phyloP scores from a whole-genome alignment of 2,797 vertebrate genomes.

The Macropodus opercularis region DNA sequence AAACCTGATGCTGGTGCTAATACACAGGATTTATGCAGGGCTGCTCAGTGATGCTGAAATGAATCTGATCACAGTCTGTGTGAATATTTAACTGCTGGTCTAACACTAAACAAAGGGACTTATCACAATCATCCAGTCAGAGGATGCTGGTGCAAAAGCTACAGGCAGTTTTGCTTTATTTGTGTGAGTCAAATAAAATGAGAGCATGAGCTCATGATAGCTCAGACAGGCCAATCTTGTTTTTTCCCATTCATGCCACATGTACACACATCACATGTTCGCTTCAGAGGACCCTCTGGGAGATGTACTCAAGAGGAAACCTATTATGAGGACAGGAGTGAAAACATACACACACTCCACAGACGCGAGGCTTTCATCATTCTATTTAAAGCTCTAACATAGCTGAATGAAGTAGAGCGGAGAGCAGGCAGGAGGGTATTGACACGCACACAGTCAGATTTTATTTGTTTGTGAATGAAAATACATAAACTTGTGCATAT shows the following conservation, averaged over 20 bases:
- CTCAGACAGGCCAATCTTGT: background rate
- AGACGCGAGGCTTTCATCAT: conserved; percentile 26
- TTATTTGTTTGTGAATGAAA: too few relatives aligned
- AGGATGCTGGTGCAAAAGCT: background rate
- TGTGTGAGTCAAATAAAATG: background rate
- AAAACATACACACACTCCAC: conserved; percentile 21
- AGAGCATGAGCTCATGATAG: background rate
- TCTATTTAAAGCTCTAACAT: conserved; percentile 50
- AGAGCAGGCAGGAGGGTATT: background rate
- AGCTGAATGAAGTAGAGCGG: conserved; percentile 55
- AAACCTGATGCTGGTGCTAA: background rate
- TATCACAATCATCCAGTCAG: background rate
- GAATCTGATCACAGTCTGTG: too few relatives aligned
- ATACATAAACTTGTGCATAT: too few relatives aligned
- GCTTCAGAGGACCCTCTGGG: conserved; percentile 34
- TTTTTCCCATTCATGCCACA: background rate
- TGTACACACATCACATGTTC: conserved; percentile 16
- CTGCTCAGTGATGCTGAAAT: too few relatives aligned
- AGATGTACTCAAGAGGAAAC: conserved; percentile 49
- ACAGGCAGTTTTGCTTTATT: background rate
- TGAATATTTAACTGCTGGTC: too few relatives aligned
- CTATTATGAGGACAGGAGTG: conserved; percentile 55
- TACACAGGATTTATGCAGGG: background rate
- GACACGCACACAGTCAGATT: conserved; percentile 6
- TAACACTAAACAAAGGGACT: too few relatives aligned